These are phyloP conservation scores for Leptodactylus fuscus DNA, from an alignment of 2,113 vertebrate species.

Conservation along the genomic window DNA sequence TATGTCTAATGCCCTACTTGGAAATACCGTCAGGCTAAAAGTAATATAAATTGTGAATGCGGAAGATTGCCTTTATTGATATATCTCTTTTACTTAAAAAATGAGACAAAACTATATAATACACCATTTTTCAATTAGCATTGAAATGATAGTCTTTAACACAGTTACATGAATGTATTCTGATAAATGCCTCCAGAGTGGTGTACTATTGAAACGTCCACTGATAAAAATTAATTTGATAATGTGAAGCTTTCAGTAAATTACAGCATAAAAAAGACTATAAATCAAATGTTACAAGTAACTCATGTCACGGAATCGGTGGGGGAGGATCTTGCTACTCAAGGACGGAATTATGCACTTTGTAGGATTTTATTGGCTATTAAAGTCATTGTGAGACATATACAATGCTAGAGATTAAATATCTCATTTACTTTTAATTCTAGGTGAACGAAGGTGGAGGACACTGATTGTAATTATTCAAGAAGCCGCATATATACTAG, in stretches of 20 bases:
- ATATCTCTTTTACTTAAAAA: neutral
- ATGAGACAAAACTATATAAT: neutral
- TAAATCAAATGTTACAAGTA: neutral
- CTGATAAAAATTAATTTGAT: neutral
- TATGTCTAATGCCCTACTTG: neutral
- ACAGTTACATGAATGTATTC: neutral
- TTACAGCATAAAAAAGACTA: neutral
- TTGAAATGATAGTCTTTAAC: neutral
- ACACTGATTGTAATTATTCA: neutral
- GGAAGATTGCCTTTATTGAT: neutral
- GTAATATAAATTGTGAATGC: neutral
- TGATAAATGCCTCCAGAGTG: neutral
- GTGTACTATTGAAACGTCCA: neutral
- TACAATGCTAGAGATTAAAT: conserved; percentile 4
- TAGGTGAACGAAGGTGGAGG: neutral
- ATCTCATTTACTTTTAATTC: conserved; percentile 8
- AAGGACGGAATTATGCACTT: neutral
- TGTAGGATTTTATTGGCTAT: conserved; percentile 1
- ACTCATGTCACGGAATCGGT: neutral
- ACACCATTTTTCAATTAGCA: neutral
- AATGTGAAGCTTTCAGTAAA: neutral
- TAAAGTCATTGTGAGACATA: neutral
- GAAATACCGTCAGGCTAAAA: neutral
- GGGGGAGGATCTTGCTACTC: neutral
- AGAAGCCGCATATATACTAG: neutral